These are phyloP conservation scores for Poecilia gillii DNA, from an alignment of 2,797 vertebrate genomes.

Conservation along the genomic window DNA sequence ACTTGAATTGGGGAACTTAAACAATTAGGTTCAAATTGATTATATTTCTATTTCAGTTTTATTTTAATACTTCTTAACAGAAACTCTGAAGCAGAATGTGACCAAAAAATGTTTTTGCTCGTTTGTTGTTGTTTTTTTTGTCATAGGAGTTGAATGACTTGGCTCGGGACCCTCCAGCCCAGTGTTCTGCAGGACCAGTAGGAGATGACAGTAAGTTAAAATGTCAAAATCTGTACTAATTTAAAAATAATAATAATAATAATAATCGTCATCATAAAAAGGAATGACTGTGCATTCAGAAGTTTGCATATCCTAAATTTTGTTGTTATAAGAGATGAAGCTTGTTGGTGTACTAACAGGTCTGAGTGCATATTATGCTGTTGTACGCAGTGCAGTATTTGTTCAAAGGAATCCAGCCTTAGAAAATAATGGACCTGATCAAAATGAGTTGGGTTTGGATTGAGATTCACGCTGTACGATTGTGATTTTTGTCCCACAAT, in stretches of 20 bases:
- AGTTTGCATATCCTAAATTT: not conserved
- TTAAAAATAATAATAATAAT: not conserved
- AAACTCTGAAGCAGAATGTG: not conserved
- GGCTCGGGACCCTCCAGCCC: conserved; percentile 99
- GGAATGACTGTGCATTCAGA: not conserved
- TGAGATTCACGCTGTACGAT: not conserved
- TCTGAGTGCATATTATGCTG: not conserved
- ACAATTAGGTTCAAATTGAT: not conserved
- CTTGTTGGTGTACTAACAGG: not conserved
- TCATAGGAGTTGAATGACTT: conserved; percentile 97
- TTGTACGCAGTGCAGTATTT: not conserved
- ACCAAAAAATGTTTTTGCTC: not conserved
- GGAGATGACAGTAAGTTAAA: conserved; percentile 97
- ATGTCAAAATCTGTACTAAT: not conserved
- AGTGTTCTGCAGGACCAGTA: conserved; percentile 99
- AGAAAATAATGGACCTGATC: not conserved
- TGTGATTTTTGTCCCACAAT: not conserved
- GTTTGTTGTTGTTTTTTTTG: conserved; percentile 36
- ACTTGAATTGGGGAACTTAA: not conserved
- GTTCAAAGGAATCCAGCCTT: not conserved
- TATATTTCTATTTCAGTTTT: not conserved
- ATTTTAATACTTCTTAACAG: not conserved
- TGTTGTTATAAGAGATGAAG: not conserved
- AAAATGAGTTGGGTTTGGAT: not conserved
- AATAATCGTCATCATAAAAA: not conserved